These are phyloP conservation scores for Acanthurus lineatus DNA, from an alignment of 2,797 vertebrate genomes.

Conservation along the genomic window DNA sequence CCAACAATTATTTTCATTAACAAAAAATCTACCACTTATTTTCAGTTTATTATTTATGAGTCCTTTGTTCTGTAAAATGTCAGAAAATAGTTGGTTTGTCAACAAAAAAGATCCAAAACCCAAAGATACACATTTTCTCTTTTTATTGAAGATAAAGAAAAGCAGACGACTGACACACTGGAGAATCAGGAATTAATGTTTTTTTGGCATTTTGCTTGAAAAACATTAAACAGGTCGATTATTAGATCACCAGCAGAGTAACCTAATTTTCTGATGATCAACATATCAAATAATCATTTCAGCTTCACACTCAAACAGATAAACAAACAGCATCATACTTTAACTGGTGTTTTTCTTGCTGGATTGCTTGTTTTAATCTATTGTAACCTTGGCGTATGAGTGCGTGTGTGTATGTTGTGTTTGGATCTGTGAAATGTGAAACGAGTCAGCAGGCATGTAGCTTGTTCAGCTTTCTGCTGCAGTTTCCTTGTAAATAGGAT, in stretches of 20 bases:
- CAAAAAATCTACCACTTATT: background rate
- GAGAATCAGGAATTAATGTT: background rate
- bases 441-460: conserved; percentile 54
- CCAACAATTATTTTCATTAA: background rate
- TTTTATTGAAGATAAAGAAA: background rate
- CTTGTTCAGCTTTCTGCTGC: conserved; percentile 58
- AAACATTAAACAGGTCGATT: background rate
- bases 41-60: background rate
- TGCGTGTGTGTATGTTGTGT: conserved; percentile 10
- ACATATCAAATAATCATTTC: background rate
- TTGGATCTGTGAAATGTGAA: conserved; percentile 34
- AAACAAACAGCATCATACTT: background rate
- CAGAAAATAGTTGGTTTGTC: background rate
- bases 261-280: background rate
- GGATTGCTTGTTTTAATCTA: background rate
- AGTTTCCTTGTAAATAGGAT: conserved; percentile 71
- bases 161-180: background rate
- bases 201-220: background rate
- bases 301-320: background rate
- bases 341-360: background rate
- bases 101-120: background rate
- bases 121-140: background rate
- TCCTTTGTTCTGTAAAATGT: background rate
- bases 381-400: conserved; percentile 2
- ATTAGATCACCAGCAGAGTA: background rate